These are phyloP conservation scores for Nasonovia ribisnigri DNA, from an alignment of 2,888 invertebrate genomes.

Conservation along the genomic window DNA sequence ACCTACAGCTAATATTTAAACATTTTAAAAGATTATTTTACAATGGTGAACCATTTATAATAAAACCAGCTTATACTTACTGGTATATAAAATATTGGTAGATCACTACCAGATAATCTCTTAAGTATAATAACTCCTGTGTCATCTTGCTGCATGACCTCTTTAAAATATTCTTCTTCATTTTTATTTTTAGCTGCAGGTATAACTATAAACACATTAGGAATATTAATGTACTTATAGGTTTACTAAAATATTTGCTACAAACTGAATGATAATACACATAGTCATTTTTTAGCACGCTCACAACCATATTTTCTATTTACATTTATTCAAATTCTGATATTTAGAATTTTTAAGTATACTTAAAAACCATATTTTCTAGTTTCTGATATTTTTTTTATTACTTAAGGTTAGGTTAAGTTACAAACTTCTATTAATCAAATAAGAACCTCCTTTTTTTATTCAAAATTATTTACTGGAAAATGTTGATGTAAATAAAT, in stretches of 20 bases:
- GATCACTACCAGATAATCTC: background rate
- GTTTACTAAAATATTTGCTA: background rate
- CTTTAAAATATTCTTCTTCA: conserved; percentile 38
- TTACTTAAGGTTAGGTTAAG: too few relatives aligned
- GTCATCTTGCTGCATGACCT: background rate
- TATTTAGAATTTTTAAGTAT: too few relatives aligned
- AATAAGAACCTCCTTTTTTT: too few relatives aligned
- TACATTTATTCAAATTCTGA: too few relatives aligned
- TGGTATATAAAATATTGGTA: conserved; percentile 26
- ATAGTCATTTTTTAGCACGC: too few relatives aligned
- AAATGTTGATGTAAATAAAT: too few relatives aligned
- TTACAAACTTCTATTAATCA: too few relatives aligned
- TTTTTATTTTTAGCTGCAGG: background rate
- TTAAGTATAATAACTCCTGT: background rate
- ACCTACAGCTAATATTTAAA: background rate
- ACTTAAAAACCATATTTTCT: too few relatives aligned
- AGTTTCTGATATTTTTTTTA: too few relatives aligned
- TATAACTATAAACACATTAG: background rate
- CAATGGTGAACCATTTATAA: background rate
- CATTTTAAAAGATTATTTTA: background rate
- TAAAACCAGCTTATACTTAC: conserved; percentile 4
- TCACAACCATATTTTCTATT: too few relatives aligned
- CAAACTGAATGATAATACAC: background rate
- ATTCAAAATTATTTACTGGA: too few relatives aligned
- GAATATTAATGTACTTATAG: background rate